Conservation (phyloP, 1,140 invertebrate genomes). For the Solenopsis fugax region DNA sequence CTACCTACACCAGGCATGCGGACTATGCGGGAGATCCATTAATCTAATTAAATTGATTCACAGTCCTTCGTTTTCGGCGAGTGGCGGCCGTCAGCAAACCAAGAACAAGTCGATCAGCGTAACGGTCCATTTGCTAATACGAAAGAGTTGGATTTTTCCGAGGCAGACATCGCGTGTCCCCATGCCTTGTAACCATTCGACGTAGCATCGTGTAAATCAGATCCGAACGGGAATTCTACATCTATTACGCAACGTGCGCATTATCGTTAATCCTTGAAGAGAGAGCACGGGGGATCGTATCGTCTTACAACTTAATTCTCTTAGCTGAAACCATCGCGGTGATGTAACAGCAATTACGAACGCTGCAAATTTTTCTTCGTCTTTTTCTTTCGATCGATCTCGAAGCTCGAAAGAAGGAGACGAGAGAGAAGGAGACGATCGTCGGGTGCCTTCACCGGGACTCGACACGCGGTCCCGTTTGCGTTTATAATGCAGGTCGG, state of each 20-base stretch:
- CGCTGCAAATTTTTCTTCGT: neutral
- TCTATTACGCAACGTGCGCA: neutral
- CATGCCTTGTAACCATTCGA: neutral
- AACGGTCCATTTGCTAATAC: slow-evolving; percentile 57
- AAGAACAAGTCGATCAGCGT: slow-evolving; percentile 31
- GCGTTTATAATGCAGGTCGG: slow-evolving; percentile 14
- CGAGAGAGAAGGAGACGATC: neutral
- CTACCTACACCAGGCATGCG: slow-evolving; percentile 5
- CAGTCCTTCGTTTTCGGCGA: slow-evolving; percentile 45
- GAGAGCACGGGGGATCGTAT: neutral
- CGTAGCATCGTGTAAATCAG: neutral
- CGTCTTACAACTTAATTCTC: neutral
- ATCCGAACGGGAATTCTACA: neutral
- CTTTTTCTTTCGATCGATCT: neutral
- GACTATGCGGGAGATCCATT: slow-evolving; percentile 42
- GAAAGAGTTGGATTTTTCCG: slow-evolving; percentile 56
- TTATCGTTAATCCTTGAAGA: neutral
- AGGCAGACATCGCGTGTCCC: neutral
- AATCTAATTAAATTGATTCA: slow-evolving; percentile 60
- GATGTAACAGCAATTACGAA: neutral
- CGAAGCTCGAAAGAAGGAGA: neutral
- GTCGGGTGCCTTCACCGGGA: neutral
- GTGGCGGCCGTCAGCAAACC: slow-evolving; percentile 3
- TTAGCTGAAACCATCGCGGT: neutral
- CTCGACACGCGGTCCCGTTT: slow-evolving; percentile 20